Evolutionary conservation across 1,140 invertebrate species (phyloP).

Genomic region (Drosophila repletoides): DNA sequence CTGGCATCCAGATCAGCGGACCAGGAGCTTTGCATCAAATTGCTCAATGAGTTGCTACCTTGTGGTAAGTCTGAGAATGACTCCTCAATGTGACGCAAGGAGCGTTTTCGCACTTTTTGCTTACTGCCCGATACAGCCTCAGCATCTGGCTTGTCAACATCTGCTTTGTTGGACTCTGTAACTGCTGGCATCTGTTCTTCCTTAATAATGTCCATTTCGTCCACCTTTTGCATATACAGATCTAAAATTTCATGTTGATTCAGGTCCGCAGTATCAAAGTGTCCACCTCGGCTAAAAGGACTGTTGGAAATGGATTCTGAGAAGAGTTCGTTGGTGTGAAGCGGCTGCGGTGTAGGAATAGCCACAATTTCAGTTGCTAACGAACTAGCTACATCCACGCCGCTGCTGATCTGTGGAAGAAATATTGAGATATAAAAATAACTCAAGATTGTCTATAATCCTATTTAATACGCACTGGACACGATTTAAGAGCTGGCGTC

Average conservation of each 20-base stretch:
- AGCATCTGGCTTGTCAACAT: background rate
- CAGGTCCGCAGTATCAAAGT: slow-evolving; percentile 55
- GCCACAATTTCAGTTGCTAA: slow-evolving; percentile 83
- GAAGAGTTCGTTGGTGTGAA: slow-evolving; percentile 74
- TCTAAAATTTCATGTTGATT: slow-evolving; percentile 69
- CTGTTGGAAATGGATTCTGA: slow-evolving; percentile 80
- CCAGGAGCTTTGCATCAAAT: slow-evolving; percentile 79
- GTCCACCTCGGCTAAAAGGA: slow-evolving; percentile 59
- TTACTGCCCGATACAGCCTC: background rate
- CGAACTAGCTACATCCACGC: slow-evolving; percentile 89
- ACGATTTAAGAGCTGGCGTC: slow-evolving; percentile 89
- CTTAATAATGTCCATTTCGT: slow-evolving; percentile 70
- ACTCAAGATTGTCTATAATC: slow-evolving; percentile 12
- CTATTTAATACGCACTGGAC: slow-evolving; percentile 83
- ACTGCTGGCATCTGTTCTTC: slow-evolving; percentile 43
- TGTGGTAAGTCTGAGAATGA: slow-evolving; percentile 48
- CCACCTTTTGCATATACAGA: slow-evolving; percentile 71
- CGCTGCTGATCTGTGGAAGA: slow-evolving; percentile 82
- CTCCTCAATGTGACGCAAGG: slow-evolving; percentile 37
- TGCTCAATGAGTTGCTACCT: slow-evolving; percentile 70
- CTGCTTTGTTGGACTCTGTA: background rate
- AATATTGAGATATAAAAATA: background rate
- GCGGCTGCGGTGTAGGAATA: slow-evolving; percentile 82
- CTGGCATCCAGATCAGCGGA: slow-evolving; percentile 51
- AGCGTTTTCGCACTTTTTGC: slow-evolving; percentile 29